These are phyloP conservation scores for Stylophora pistillata DNA, from an alignment of 64 coral and sea anemone genomes.

Conservation along the genomic window DNA sequence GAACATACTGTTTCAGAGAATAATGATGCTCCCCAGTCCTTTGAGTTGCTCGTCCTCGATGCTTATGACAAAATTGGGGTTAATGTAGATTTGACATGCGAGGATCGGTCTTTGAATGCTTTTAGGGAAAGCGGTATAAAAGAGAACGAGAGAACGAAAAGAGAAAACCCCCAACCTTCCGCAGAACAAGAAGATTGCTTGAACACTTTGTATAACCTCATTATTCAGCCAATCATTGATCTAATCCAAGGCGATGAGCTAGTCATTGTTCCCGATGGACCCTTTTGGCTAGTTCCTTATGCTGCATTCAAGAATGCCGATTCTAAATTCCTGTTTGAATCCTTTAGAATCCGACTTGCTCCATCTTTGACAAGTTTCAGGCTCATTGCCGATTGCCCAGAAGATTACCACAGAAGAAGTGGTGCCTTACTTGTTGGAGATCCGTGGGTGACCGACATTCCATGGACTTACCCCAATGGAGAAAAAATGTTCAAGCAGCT, in stretches of 20 bases:
- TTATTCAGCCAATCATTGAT: not conserved
- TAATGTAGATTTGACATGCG: not conserved
- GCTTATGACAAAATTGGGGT: not conserved
- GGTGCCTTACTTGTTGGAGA: not conserved
- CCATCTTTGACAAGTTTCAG: not conserved
- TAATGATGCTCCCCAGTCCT: not conserved
- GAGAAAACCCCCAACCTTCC: not conserved
- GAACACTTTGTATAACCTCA: not conserved
- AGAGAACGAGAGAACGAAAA: not conserved
- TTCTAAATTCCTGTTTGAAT: slow-evolving; percentile 2
- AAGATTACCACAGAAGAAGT: not conserved
- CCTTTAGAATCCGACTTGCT: not conserved
- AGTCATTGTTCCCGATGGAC: not conserved
- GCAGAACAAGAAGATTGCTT: not conserved
- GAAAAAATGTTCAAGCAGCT: not conserved
- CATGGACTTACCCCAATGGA: not conserved
- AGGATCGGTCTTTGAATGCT: not conserved
- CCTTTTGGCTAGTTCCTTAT: not conserved
- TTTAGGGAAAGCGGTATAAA: not conserved
- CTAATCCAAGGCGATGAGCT: not conserved
- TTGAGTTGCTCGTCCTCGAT: not conserved
- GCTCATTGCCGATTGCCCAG: not conserved
- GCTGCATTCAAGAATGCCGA: slow-evolving; percentile 1
- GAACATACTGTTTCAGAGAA: not conserved
- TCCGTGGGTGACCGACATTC: not conserved